phyloP scores from a whole-genome alignment of 1,140 invertebrate species.

The Dreissena polymorpha region DNA sequence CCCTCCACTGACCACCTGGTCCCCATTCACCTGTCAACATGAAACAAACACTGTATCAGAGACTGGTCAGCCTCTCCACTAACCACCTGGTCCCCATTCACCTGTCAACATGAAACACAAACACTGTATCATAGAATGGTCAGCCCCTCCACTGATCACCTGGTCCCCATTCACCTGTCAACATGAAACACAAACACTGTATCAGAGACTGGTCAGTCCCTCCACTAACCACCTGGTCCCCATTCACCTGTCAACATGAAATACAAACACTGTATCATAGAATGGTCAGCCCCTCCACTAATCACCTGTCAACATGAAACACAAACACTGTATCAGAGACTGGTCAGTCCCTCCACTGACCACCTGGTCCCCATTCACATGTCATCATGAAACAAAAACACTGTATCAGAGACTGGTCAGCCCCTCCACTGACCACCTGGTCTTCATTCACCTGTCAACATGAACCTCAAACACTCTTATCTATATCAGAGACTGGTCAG shows the following conservation, averaged over 20 bases:
- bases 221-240: slow-evolving; percentile 39
- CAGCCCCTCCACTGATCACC: slow-evolving; percentile 40
- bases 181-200: not conserved
- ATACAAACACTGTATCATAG: not conserved
- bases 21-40: slow-evolving; percentile 24
- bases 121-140: slow-evolving; percentile 9
- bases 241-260: slow-evolving; percentile 13
- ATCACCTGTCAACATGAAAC: slow-evolving; percentile 17
- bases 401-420: not conserved
- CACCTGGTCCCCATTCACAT: slow-evolving; percentile 28
- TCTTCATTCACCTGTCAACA: too few species aligned
- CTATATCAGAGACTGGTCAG: not conserved
- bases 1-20: slow-evolving; percentile 38
- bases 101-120: slow-evolving; percentile 5
- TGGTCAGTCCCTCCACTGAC: slow-evolving; percentile 41
- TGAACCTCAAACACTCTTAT: not conserved
- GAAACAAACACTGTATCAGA: not conserved
- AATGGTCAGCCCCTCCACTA: slow-evolving; percentile 36
- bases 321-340: not conserved
- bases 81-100: slow-evolving; percentile 24
- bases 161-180: slow-evolving; percentile 27
- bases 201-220: slow-evolving; percentile 27
- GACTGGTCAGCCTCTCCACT: slow-evolving; percentile 40
- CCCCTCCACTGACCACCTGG: too few species aligned
- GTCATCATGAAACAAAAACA: not conserved